These are phyloP conservation scores for Neodiprion lecontei DNA, from an alignment of 1,140 invertebrate genomes.

Conservation along the genomic window DNA sequence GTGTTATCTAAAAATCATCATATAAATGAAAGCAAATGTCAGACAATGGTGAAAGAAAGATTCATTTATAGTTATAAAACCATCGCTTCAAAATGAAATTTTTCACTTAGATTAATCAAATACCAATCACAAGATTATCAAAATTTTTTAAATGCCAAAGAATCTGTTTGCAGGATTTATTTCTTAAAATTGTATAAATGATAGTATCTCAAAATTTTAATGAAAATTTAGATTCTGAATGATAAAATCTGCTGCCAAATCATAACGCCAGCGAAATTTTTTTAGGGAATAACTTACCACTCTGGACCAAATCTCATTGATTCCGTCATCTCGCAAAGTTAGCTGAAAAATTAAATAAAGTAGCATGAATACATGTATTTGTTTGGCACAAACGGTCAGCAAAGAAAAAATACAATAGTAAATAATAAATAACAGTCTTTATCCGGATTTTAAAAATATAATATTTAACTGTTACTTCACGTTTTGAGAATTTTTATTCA, in stretches of 20 bases:
- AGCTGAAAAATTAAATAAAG: constrained; percentile 38
- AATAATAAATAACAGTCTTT: neutral
- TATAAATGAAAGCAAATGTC: too few relatives aligned
- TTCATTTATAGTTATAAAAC: too few relatives aligned
- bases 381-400: neutral
- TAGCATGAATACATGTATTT: constrained; percentile 9
- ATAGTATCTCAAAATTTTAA: neutral
- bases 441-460: neutral
- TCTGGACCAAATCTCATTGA: constrained; percentile 79
- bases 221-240: neutral
- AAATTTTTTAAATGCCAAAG: neutral
- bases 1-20: too few relatives aligned
- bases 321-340: constrained; percentile 68
- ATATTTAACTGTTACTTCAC: too few relatives aligned
- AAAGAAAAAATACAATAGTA: neutral
- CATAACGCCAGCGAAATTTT: constrained; percentile 8
- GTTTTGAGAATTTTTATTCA: too few relatives aligned
- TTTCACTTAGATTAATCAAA: too few relatives aligned
- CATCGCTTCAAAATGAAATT: too few relatives aligned
- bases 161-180: neutral
- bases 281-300: constrained; percentile 59
- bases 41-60: too few relatives aligned
- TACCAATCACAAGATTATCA: too few relatives aligned
- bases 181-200: constrained; percentile 8
- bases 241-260: neutral